phyloP scores from a whole-genome alignment of 2,888 invertebrate species.

The Pseudolycoriella hygida region DNA sequence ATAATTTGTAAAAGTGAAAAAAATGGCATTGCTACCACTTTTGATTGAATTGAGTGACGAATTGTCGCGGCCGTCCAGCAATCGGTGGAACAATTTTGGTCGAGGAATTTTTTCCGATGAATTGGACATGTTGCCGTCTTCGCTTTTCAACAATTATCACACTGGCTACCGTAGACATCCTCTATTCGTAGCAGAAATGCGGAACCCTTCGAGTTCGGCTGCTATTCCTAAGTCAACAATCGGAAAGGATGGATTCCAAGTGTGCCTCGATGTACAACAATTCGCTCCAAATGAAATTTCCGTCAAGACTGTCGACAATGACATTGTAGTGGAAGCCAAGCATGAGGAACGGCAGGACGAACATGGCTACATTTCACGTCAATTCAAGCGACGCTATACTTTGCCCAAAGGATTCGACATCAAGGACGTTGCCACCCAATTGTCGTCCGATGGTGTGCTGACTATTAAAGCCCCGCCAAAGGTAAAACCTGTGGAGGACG shows the following conservation, averaged over 20 bases:
- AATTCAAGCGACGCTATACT: slow-evolving; percentile 54
- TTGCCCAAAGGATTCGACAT: slow-evolving; percentile 51
- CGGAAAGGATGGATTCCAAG: slow-evolving; percentile 49
- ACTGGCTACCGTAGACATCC: no score
- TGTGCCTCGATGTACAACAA: slow-evolving; percentile 46
- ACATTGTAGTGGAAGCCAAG: slow-evolving; percentile 46
- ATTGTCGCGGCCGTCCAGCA: no score
- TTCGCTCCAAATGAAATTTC: slow-evolving; percentile 49
- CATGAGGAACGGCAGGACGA: slow-evolving; percentile 53
- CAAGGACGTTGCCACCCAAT: slow-evolving; percentile 48
- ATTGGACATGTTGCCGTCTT: no score
- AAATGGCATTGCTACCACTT: no score
- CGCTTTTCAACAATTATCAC: no score
- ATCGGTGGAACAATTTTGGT: no score
- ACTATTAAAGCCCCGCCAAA: slow-evolving; percentile 49
- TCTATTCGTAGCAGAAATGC: no score
- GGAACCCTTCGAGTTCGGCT: no score
- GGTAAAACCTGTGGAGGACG: slow-evolving; percentile 21
- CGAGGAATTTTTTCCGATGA: no score
- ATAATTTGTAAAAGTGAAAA: no score
- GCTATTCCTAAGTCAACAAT: slow-evolving; percentile 18
- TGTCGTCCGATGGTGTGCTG: slow-evolving; percentile 63
- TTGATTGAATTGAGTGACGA: no score
- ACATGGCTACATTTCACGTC: slow-evolving; percentile 58
- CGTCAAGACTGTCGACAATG: slow-evolving; percentile 44